Percentiles rank a stretch among this genome's conserved stretches.
Evolutionary conservation across 1,140 invertebrate species (phyloP).

Genomic region (Rhagoletis pomonella): DNA sequence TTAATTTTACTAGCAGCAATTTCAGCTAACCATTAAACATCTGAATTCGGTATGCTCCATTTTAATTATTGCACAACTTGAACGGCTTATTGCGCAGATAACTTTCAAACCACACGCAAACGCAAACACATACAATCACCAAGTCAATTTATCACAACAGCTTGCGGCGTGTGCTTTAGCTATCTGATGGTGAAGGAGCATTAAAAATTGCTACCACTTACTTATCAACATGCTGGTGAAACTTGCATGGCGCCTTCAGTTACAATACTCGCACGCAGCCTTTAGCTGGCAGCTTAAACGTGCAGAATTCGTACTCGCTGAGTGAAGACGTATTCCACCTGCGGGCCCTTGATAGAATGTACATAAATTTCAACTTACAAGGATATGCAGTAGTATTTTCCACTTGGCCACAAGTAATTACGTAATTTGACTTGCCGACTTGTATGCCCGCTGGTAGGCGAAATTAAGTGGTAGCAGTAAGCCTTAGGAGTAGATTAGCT

Average conservation of each 20-base stretch:
- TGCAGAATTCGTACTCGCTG: not conserved
- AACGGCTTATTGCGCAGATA: not conserved
- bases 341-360: not conserved
- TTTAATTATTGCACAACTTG: not conserved
- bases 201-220: not conserved
- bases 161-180: not conserved
- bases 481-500: not conserved
- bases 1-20: no score
- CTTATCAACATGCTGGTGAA: not conserved
- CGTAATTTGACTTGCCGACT: slow-evolving; percentile 1
- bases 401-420: not conserved
- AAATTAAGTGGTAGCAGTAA: not conserved
- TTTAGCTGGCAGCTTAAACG: not conserved
- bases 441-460: not conserved
- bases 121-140: not conserved
- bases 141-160: not conserved
- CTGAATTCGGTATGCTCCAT: not conserved
- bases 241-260: not conserved
- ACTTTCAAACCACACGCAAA: not conserved
- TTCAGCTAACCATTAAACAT: not conserved
- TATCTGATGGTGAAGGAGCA: not conserved
- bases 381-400: not conserved
- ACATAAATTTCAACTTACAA: not conserved
- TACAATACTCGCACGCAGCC: not conserved
- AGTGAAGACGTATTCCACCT: not conserved